These are phyloP conservation scores for Darevskia nairensis DNA, from an alignment of 2,797 vertebrate genomes.

Conservation along the genomic window DNA sequence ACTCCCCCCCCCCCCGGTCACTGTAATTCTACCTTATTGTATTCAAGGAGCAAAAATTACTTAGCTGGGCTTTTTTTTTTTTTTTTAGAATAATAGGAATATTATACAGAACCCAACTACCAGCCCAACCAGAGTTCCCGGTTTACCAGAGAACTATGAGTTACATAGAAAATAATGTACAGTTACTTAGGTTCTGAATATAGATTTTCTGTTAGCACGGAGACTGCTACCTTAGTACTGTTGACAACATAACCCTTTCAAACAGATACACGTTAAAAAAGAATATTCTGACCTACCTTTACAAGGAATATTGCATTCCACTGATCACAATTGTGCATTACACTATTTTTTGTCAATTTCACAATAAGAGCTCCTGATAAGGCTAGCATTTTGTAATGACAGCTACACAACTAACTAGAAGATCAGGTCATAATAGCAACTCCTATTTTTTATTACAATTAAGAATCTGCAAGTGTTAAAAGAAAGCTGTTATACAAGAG, in stretches of 20 bases:
- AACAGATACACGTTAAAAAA: not conserved
- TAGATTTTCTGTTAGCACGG: not conserved
- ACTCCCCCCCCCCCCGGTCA: too few relatives aligned
- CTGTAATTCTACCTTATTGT: not conserved
- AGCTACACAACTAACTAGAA: not conserved
- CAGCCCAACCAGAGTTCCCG: not conserved
- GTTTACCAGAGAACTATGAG: not conserved
- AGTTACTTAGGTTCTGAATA: not conserved
- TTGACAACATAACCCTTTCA: slow-evolving; percentile 25
- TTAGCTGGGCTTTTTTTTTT: not conserved
- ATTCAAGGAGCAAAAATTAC: not conserved
- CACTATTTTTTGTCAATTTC: slow-evolving; percentile 12
- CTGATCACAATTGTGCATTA: not conserved
- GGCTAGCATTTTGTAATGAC: slow-evolving; percentile 31
- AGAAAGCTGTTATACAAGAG: slow-evolving; percentile 65
- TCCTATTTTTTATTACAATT: not conserved
- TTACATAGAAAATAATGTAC: slow-evolving; percentile 5
- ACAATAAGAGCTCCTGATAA: slow-evolving; percentile 39
- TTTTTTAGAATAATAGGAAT: not conserved
- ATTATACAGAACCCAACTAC: not conserved
- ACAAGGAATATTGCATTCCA: slow-evolving; percentile 44
- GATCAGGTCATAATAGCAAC: not conserved
- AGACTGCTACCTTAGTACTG: not conserved
- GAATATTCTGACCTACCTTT: slow-evolving; percentile 24
- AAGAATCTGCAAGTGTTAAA: slow-evolving; percentile 51